Evolutionary conservation across 2,888 invertebrate species (phyloP).

Genomic region (Eledona agricola): DNA sequence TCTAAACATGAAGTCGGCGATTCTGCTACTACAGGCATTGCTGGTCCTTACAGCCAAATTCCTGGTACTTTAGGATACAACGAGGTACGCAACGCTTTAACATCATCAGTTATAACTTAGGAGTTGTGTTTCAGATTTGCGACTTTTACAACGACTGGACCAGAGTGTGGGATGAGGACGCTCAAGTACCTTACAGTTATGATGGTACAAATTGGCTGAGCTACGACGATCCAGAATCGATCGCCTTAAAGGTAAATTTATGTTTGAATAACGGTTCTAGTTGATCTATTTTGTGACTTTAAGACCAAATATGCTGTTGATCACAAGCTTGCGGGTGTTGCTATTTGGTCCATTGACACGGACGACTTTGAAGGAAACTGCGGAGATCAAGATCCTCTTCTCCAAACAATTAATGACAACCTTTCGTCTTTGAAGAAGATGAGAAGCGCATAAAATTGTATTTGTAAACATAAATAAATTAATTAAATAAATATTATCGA

Average conservation of each 20-base stretch:
- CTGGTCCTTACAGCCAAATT: conserved; percentile 69
- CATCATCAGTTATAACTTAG: background rate
- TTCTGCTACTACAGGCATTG: conserved; percentile 64
- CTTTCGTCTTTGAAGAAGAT: conserved; percentile 14
- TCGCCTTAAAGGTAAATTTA: conserved; percentile 38
- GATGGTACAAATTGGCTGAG: conserved; percentile 40
- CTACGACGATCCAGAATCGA: conserved; percentile 40
- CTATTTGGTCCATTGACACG: conserved; percentile 81
- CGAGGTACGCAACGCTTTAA: conserved; percentile 13
- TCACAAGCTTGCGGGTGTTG: conserved; percentile 66
- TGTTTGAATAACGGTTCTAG: too few relatives aligned
- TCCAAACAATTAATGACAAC: conserved; percentile 60
- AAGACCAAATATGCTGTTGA: conserved; percentile 40
- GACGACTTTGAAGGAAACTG: conserved; percentile 76
- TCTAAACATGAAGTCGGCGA: conserved; percentile 64
- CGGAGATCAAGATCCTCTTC: conserved; percentile 66
- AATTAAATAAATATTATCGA: background rate
- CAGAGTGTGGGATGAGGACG: conserved; percentile 42
- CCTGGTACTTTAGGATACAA: conserved; percentile 22
- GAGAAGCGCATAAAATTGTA: too few relatives aligned
- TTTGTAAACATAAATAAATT: too few relatives aligned
- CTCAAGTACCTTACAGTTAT: conserved; percentile 42
- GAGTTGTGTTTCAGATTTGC: conserved; percentile 31
- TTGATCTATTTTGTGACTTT: conserved; percentile 60
- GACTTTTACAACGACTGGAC: conserved; percentile 37